Evolutionary conservation across 1,140 invertebrate genomes (phyloP).

Genomic region (Heliothis virescens): DNA sequence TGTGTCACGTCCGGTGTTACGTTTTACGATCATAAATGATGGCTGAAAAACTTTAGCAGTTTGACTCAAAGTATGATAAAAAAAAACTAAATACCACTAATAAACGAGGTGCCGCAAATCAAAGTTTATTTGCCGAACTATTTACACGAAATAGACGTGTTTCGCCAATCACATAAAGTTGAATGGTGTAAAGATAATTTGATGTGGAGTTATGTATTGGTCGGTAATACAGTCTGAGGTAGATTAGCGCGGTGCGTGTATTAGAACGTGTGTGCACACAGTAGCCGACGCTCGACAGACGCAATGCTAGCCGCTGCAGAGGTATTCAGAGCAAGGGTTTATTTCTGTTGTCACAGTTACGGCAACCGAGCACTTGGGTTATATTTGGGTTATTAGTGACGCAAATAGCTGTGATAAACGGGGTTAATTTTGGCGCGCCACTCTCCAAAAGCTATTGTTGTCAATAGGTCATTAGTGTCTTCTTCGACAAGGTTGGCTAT

Average conservation of each 20-base stretch:
- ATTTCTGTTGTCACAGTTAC: constrained; percentile 81
- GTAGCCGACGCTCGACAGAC: constrained; percentile 59
- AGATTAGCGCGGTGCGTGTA: background rate
- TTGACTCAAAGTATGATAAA: constrained; percentile 4
- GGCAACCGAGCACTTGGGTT: constrained; percentile 64
- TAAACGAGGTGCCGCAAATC: background rate
- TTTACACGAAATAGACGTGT: constrained; percentile 17
- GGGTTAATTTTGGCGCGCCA: constrained; percentile 73
- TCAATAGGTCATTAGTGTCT: constrained; percentile 61
- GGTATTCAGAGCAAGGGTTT: constrained; percentile 79
- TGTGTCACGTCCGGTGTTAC: constrained; percentile 47
- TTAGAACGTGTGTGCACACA: background rate
- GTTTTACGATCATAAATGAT: constrained; percentile 42
- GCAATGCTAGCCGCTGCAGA: constrained; percentile 60
- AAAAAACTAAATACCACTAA: background rate
- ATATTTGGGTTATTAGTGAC: constrained; percentile 83
- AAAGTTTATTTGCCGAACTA: constrained; percentile 11
- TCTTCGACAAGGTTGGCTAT: constrained; percentile 34
- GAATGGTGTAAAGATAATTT: background rate
- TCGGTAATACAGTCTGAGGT: background rate
- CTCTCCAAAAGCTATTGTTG: constrained; percentile 75
- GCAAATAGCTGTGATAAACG: constrained; percentile 77
- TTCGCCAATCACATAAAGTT: constrained; percentile 1
- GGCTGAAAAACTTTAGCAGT: constrained; percentile 28
- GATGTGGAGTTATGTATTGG: background rate